phyloP scores from a whole-genome alignment of 2,113 vertebrate species.

The Micromys minutus region DNA sequence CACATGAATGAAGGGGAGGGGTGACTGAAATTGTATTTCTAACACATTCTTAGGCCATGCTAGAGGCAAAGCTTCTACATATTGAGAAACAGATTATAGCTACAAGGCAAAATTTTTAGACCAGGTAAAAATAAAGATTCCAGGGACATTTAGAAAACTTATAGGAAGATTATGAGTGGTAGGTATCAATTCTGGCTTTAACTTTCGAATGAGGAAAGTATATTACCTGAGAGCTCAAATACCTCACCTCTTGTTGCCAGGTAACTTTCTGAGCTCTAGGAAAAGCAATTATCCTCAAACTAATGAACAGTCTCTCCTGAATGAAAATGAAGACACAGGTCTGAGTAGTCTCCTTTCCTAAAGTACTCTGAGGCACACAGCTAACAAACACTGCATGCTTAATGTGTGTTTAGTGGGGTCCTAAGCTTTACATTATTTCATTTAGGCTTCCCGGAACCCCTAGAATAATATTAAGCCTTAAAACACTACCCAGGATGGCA shows the following conservation, averaged over 20 bases:
- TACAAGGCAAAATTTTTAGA: slow-evolving; percentile 5
- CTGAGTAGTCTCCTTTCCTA: not conserved
- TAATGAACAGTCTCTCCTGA: slow-evolving; percentile 23
- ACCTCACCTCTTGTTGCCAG: slow-evolving; percentile 18
- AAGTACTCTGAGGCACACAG: not conserved
- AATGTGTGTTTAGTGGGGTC: not conserved
- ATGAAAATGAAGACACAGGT: not conserved
- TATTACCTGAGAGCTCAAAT: not conserved
- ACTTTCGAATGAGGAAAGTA: not conserved
- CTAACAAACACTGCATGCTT: not conserved
- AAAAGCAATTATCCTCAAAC: not conserved
- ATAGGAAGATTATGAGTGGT: not conserved
- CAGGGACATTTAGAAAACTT: not conserved
- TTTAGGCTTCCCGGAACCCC: slow-evolving; percentile 37
- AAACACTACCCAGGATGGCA: slow-evolving; percentile 2
- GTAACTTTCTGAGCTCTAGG: slow-evolving; percentile 34
- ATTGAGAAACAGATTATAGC: not conserved
- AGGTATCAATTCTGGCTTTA: slow-evolving; percentile 28
- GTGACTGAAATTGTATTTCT: slow-evolving; percentile 23
- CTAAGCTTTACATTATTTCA: slow-evolving; percentile 49
- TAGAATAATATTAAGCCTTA: not conserved
- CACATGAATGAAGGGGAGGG: not conserved
- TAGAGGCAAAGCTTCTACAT: not conserved
- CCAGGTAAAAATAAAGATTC: not conserved
- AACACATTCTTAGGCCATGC: not conserved